Percentiles rank a stretch among this genome's conserved stretches.
Conservation (phyloP, 2,797 vertebrate species). For the Gouania willdenowi region DNA sequence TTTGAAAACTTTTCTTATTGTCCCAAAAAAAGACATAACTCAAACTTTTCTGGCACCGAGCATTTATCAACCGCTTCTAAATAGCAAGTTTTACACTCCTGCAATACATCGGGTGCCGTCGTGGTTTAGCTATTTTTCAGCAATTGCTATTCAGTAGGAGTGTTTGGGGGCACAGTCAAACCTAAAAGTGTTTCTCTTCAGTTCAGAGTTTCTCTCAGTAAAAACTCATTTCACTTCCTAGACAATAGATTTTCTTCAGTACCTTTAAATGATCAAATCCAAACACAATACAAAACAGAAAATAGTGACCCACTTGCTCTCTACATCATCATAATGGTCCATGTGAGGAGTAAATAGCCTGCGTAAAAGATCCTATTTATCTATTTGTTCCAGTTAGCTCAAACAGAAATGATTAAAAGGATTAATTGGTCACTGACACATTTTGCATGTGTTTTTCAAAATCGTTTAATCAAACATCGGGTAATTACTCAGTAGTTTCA, state of each 20-base stretch:
- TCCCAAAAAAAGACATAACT: not conserved
- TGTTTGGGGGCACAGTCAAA: not conserved
- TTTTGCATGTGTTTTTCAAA: too few relatives aligned
- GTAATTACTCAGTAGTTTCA: too few relatives aligned
- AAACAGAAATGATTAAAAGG: too few relatives aligned
- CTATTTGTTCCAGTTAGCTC: not conserved
- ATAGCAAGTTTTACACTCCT: not conserved
- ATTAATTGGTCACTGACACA: too few relatives aligned
- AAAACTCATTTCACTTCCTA: not conserved
- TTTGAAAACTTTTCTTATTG: too few relatives aligned
- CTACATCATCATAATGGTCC: too few relatives aligned
- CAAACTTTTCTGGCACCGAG: not conserved
- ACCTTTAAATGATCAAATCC: not conserved
- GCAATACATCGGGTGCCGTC: not conserved
- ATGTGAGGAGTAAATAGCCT: not conserved
- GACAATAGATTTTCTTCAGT: not conserved
- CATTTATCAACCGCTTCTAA: too few relatives aligned
- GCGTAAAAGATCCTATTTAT: constrained; percentile 3
- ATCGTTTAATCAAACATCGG: too few relatives aligned
- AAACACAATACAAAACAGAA: too few relatives aligned
- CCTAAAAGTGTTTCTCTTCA: not conserved
- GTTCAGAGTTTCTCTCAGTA: not conserved
- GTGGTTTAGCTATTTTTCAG: not conserved
- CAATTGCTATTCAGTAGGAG: not conserved
- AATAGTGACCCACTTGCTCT: too few relatives aligned